Base-by-base conservation (phyloP, 2,888 invertebrate species). In the Ceriagrion tenellum region DNA sequence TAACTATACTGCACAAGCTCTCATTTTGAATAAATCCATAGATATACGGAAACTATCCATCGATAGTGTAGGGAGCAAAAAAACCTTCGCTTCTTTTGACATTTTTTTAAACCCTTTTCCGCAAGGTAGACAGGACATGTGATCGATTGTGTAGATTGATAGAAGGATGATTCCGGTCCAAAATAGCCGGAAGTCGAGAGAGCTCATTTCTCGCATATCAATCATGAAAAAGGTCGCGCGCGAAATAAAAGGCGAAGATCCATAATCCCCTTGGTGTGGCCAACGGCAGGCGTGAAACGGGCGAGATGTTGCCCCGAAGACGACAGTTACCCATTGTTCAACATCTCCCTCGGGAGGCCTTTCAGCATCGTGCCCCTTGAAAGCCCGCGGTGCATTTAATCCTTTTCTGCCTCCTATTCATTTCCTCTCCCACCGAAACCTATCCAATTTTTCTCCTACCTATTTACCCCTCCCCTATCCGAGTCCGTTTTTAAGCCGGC, bases 271-370 rank as follows among this genome's bases (percentile, higher is more conserved):
- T 30, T 89, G n/a, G 47, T 55, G 10, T 8, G 89, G 55, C 47
- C 55, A 13, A 26, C 16, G 89, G n/a, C 89, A 55, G 55, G 89
- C 55, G 89, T 89, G 89, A 89, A 89, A 55, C 12, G 35, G 3
- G 0, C 13, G 81, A 55, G 89, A 23, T 26, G 20, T 89, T 89
- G 47, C 55, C 89, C 26, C 26, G 55, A 23, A 55, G 16, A 55
- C 89, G 89, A 55, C 55, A 55, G 35, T 89, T 55, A 35, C 89
- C 35, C 89, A 55, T 89, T 55, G 55, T 89, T 55, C 23, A 89
- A 55, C 55, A 55, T 55, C 55, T 55, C 2, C 35, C 26, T 35
- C 55, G 12, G 12, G 26, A 40, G 20, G 26, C 55, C 89, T 55
- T 89, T 55, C 55, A 55, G 55, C 89, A 18, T 55, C 26, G 47